Conservation (phyloP, 2,113 vertebrate genomes). For the Lipotes vexillifer region DNA sequence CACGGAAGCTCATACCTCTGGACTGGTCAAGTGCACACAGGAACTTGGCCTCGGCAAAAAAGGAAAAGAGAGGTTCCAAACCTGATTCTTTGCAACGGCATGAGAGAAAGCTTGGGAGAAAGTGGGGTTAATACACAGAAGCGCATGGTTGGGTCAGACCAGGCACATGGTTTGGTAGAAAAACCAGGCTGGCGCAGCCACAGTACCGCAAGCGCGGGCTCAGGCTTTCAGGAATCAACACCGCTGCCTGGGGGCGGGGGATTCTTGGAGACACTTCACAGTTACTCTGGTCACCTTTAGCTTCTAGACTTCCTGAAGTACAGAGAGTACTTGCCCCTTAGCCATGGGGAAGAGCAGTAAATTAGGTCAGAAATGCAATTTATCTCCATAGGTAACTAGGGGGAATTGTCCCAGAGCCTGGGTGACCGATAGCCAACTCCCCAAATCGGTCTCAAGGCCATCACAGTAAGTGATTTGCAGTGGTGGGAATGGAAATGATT, state of each 20-base stretch:
- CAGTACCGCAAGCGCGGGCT: neutral
- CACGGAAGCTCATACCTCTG: neutral
- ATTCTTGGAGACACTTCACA: neutral
- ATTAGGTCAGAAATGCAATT: constrained; percentile 48
- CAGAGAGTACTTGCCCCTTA: neutral
- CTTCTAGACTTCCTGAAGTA: neutral
- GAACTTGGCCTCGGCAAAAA: neutral
- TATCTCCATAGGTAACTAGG: neutral
- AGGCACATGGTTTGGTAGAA: neutral
- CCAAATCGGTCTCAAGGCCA: constrained; percentile 30
- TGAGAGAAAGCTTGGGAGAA: neutral
- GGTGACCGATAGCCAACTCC: constrained; percentile 14
- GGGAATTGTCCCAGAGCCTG: constrained; percentile 16
- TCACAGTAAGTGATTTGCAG: constrained; percentile 48
- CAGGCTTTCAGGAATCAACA: neutral
- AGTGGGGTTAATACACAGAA: neutral
- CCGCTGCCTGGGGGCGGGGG: too few relatives aligned
- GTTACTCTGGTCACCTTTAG: neutral
- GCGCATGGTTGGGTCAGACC: neutral
- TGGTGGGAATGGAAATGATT: constrained; percentile 56
- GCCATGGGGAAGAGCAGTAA: constrained; percentile 36
- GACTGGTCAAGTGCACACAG: neutral
- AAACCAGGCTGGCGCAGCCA: neutral
- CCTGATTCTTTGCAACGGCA: neutral
- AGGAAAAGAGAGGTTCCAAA: neutral